A percentile compares a stretch with the other conserved stretches of the same genome.
Evolutionary conservation across 2,888 invertebrate genomes (phyloP).

Genomic region (Chymomyza fuscimana): DNA sequence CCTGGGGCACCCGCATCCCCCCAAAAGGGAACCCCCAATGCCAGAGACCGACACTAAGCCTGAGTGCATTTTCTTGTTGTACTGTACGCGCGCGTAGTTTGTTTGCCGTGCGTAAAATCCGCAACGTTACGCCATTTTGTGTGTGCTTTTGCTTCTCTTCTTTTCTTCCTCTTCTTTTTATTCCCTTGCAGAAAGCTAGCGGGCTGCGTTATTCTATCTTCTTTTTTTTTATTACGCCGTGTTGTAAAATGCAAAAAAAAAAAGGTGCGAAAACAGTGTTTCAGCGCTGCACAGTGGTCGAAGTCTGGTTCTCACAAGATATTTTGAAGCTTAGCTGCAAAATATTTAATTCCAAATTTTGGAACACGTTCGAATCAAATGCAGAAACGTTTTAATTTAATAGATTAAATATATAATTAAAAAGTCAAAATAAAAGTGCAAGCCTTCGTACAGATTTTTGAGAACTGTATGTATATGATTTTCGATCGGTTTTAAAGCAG

Average conservation of each 20-base stretch:
- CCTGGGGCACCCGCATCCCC: neutral
- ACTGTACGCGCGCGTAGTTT: conserved; percentile 72
- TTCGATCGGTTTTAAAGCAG: too few species aligned
- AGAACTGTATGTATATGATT: too few species aligned
- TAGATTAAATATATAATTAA: too few species aligned
- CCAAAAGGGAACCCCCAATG: neutral
- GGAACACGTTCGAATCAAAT: too few species aligned
- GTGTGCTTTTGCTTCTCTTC: conserved; percentile 42
- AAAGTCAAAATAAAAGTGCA: too few species aligned
- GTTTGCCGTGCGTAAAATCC: conserved; percentile 74
- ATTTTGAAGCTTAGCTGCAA: neutral
- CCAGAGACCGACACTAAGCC: conserved; percentile 62
- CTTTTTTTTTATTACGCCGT: conserved; percentile 34
- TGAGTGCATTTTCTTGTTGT: conserved; percentile 74
- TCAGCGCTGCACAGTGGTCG: conserved; percentile 15
- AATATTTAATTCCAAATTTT: too few species aligned
- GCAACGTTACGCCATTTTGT: conserved; percentile 72
- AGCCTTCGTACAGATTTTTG: too few species aligned
- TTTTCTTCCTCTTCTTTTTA: conserved; percentile 11
- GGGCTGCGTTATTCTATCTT: neutral
- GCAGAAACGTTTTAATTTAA: too few species aligned
- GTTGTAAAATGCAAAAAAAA: conserved; percentile 62
- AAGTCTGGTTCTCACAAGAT: neutral
- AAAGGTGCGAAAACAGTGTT: conserved; percentile 65
- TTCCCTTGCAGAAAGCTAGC: conserved; percentile 1